A percentile compares a stretch with the other conserved stretches of the same genome.
Evolutionary conservation across 2,888 invertebrate species (phyloP).

Genomic region (Pollenia amentaria): DNA sequence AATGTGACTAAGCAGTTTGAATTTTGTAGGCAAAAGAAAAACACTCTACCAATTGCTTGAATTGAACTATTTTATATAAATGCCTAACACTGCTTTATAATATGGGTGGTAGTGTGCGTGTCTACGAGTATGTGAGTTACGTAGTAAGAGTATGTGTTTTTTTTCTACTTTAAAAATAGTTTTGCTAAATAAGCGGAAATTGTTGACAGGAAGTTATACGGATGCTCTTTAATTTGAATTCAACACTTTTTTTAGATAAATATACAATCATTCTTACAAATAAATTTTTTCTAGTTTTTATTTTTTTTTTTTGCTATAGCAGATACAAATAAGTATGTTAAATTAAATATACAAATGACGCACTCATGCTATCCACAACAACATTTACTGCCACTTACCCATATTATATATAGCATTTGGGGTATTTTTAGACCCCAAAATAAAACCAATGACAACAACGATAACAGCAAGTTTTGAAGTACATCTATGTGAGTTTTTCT

Average conservation of each 20-base stretch:
- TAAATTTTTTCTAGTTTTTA: background rate
- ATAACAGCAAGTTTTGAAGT: constrained; percentile 52
- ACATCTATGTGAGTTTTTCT: constrained; percentile 36
- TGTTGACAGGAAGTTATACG: constrained; percentile 82
- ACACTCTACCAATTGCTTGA: no score
- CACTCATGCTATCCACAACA: constrained; percentile 47
- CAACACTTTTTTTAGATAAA: constrained; percentile 73
- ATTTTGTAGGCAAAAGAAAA: no score
- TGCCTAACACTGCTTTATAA: background rate
- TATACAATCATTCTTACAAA: background rate
- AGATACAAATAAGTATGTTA: constrained; percentile 65
- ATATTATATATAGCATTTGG: constrained; percentile 27
- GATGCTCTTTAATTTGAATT: constrained; percentile 81
- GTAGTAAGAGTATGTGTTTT: constrained; percentile 4
- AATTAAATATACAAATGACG: constrained; percentile 74
- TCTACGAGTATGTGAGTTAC: constrained; percentile 1
- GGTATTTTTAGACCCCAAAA: constrained; percentile 17
- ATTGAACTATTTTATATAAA: no score
- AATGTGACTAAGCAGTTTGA: no score
- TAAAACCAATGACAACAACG: constrained; percentile 51
- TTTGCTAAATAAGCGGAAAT: constrained; percentile 79
- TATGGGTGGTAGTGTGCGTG: background rate
- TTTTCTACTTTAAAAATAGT: constrained; percentile 68
- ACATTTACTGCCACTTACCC: constrained; percentile 25
- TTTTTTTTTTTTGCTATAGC: constrained; percentile 42